Evolutionary conservation across 2,113 vertebrate genomes (phyloP).

Genomic region (Pachycephala philippinensis): DNA sequence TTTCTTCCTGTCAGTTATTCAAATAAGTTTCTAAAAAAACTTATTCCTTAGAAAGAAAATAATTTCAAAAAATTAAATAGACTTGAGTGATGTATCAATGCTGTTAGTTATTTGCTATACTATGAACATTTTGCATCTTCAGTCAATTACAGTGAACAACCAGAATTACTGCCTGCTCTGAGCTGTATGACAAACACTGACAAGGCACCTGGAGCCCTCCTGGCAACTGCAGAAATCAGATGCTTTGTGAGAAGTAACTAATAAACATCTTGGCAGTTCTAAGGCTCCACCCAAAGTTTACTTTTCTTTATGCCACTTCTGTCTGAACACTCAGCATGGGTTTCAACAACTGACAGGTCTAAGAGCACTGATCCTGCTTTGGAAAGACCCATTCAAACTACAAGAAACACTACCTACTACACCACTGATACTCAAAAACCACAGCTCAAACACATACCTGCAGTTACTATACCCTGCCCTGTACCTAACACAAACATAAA

Average conservation of each 20-base stretch:
- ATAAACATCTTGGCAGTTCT: not conserved
- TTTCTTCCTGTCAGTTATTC: not conserved
- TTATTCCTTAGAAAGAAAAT: not conserved
- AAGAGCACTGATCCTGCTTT: not conserved
- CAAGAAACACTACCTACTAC: not conserved
- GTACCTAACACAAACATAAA: not conserved
- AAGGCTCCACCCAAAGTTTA: not conserved
- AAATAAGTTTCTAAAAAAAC: fast-evolving
- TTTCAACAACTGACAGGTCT: not conserved
- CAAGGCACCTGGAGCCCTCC: not conserved
- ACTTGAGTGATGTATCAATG: not conserved
- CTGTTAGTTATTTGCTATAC: not conserved
- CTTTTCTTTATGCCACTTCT: not conserved
- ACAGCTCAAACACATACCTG: not conserved
- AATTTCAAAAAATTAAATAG: not conserved
- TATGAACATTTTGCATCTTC: not conserved
- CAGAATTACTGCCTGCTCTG: not conserved
- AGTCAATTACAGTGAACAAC: not conserved
- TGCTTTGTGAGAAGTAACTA: not conserved
- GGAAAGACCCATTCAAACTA: not conserved
- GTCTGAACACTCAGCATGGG: not conserved
- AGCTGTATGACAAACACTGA: not conserved
- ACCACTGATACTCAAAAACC: not conserved
- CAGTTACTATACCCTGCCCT: not conserved
- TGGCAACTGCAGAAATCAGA: not conserved